These are phyloP conservation scores for Pantherophis alleghaniensis DNA, from an alignment of 2,797 vertebrate species.

Conservation along the genomic window DNA sequence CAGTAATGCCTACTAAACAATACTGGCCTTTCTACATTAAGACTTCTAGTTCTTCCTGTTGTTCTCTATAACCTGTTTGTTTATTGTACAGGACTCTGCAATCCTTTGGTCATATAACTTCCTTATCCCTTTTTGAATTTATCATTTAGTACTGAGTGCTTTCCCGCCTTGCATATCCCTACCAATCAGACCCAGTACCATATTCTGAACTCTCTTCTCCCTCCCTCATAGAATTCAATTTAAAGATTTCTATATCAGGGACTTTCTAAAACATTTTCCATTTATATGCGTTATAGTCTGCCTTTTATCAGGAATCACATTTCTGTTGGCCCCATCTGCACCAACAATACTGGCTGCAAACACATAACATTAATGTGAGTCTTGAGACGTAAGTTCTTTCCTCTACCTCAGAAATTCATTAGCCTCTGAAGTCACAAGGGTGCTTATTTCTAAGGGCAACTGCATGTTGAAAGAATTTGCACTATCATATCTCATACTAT, in stretches of 20 bases:
- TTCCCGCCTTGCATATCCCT: neutral
- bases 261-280: neutral
- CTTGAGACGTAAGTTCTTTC: neutral
- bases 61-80: neutral
- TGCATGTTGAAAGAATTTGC: neutral
- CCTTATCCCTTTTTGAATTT: neutral
- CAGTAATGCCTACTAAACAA: neutral
- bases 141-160: neutral
- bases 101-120: neutral
- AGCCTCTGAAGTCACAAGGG: neutral
- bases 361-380: neutral
- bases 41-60: neutral
- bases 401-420: neutral
- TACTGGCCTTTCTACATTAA: neutral
- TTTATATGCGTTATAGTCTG: neutral
- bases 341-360: neutral
- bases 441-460: neutral
- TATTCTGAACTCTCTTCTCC: neutral
- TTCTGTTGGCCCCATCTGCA: neutral
- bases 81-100: neutral
- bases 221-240: neutral
- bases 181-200: neutral
- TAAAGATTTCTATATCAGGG: neutral
- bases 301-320: neutral
- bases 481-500: neutral